Percentiles rank a stretch among this genome's conserved stretches.
Evolutionary conservation across 2,113 vertebrate species (phyloP).

Genomic region (Rissa tridactyla): DNA sequence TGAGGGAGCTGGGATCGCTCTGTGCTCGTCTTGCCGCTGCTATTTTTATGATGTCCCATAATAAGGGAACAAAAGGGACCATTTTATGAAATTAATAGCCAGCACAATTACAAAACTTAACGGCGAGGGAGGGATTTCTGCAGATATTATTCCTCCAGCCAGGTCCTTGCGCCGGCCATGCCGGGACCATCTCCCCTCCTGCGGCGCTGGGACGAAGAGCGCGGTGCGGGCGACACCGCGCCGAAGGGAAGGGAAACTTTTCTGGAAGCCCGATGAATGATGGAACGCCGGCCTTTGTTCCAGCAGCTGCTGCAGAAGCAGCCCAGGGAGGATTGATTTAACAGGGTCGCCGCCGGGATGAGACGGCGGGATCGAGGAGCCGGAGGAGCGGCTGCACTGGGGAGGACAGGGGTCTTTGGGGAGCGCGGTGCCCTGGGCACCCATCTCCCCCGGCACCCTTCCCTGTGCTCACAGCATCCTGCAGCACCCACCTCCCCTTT

Average conservation of each 20-base stretch:
- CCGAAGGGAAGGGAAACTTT: neutral
- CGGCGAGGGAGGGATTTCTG: neutral
- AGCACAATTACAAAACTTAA: conserved; percentile 47
- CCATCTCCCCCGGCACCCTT: neutral
- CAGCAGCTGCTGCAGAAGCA: neutral
- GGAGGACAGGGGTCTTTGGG: neutral
- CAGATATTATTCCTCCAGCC: neutral
- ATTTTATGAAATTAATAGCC: conserved; percentile 45
- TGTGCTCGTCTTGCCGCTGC: conserved; percentile 44
- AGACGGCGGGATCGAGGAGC: accelerated
- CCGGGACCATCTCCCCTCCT: neutral
- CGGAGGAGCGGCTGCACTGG: neutral
- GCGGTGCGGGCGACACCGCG: accelerated
- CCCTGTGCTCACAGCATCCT: neutral
- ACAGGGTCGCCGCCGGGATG: neutral
- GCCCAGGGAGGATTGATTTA: neutral
- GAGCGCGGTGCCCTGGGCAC: neutral
- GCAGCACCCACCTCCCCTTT: neutral
- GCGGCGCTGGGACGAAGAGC: accelerated
- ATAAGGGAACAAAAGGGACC: conserved; percentile 62
- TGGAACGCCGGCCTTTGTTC: neutral
- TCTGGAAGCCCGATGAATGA: neutral
- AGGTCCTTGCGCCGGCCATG: neutral
- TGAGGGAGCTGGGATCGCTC: conserved; percentile 22
- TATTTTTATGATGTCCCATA: conserved; percentile 64